Evolutionary conservation across 2,888 invertebrate genomes (phyloP), one percentile per base, ranked within the genome.

Genomic region (Pheosia gnoma): DNA sequence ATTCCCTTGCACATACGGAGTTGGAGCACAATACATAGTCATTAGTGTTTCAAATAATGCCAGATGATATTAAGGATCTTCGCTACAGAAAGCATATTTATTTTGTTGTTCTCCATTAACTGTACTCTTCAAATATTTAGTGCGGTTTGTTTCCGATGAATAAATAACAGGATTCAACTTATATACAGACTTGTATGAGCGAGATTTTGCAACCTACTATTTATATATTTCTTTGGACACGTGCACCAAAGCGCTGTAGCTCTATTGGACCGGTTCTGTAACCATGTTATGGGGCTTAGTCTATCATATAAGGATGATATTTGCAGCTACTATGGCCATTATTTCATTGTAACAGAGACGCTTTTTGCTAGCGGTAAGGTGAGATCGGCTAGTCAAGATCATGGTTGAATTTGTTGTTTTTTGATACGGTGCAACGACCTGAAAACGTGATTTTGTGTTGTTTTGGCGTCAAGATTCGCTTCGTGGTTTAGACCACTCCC

Each of bases 181-280:
- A 41, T 41, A 7, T 41, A 41, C 25, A 25, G 25, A 25, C 25
- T 25, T 25, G 25, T 25, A 25, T 25, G 25, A 25, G 25, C 43
- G 9, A 9, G 9, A 43, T 43, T 43, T 43, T 43, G 43, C 43
- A 43, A 43, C 43, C 43, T 4, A 43, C 9, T 43, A 43, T 43
- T 43, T 43, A 47, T 47, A 51, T 10, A 25, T 25, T 13, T 55
- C n/a, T 52, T 25, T 9, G 66, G 63, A 61, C 71, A 71, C 61
- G 63, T 66, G 68, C 55, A 55, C 38, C 61, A 53, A 72, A 67
- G 65, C 65, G 67, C 65, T 53, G 10, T 13, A 75, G 65, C 67
- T 78, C 74, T 75, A 74, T 66, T 78, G 74, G 77, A 87, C 87
- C 86, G 85, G 87, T 86, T 87, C 70, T 59, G n/a, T 58, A 59